Evolutionary conservation across 2,113 vertebrate species (phyloP).

Genomic region (Calonectris borealis): DNA sequence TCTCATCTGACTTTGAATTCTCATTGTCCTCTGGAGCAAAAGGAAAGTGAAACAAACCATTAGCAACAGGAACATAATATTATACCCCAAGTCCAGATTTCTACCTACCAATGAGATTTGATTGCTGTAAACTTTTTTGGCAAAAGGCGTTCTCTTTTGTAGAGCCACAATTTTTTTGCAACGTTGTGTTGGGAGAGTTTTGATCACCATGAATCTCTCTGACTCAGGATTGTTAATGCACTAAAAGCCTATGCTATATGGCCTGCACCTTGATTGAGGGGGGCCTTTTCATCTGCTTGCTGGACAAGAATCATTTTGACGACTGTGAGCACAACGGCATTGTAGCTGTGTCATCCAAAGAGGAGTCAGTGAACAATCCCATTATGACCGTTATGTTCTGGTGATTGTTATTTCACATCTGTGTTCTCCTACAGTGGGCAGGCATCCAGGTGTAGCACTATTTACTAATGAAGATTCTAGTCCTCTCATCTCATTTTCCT

Average conservation of each 20-base stretch:
- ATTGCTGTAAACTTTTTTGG: neutral
- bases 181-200: neutral
- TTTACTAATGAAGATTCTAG: slow-evolving; percentile 17
- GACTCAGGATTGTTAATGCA: neutral
- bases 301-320: neutral
- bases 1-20: slow-evolving; percentile 91
- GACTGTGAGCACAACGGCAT: neutral
- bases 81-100: neutral
- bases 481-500: neutral
- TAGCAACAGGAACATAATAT: neutral
- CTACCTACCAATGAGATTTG: neutral
- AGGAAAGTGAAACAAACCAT: slow-evolving; percentile 46
- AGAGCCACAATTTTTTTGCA: neutral
- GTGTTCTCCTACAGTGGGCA: neutral
- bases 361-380: neutral
- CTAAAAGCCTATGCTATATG: neutral
- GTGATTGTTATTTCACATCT: neutral
- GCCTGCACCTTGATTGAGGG: neutral
- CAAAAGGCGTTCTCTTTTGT: neutral
- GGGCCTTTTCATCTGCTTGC: neutral
- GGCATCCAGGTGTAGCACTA: neutral
- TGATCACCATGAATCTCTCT: neutral
- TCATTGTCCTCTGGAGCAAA: slow-evolving; percentile 87
- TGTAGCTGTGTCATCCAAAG: neutral
- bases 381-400: neutral